Base-by-base conservation (phyloP, 2,888 invertebrate genomes). In the Caenorhabditis sp. region DNA sequence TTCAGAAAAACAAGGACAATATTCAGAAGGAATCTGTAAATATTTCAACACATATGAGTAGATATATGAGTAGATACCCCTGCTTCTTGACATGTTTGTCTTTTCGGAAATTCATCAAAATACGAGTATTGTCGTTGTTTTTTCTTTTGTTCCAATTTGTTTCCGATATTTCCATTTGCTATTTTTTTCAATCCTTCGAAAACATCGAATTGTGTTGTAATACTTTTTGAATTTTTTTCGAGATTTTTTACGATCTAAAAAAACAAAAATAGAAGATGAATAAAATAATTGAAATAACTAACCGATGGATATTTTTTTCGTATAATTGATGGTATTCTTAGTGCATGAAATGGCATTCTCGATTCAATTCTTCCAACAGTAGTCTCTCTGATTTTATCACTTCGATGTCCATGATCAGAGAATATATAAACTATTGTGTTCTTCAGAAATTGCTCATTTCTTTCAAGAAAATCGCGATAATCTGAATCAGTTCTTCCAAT, bases 371-470 rank as follows among this genome's bases (percentile, higher is more conserved):
- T 87, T 0, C 89, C 89, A 17, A 89, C 82, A 64, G 86, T 88
- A 5, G 89, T 88, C 60, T 87, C 84, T 50, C 89, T 78, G 37
- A 89, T 88, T 36, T 78, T 75, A 26, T 88, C 89, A 67, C 88
- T 89, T 36, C 89, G 82, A 77, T 88, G 87, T 17, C 89, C 89
- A 74, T 89, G 89, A 71, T 89, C 89, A 66, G 88, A 88, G 71
- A 88, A 68, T 8, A 86, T 55, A 27, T 83, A 68, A 6, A 84
- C 64, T n/a, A 83, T 74, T 14, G 83, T 68, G 36, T 84, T 75
- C 8, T 82, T 66, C 50, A 85, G 58, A 19, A 26, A 17, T n/a
- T 62, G 21, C 50, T 72, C 69, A 54, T 79, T 76, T 31, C 53
- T 62, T n/a, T 58, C 51, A 31, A 83, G 65, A 54, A 83, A 83